phyloP scores from a whole-genome alignment of 2,888 invertebrate genomes.

The Girardia tigrina region DNA sequence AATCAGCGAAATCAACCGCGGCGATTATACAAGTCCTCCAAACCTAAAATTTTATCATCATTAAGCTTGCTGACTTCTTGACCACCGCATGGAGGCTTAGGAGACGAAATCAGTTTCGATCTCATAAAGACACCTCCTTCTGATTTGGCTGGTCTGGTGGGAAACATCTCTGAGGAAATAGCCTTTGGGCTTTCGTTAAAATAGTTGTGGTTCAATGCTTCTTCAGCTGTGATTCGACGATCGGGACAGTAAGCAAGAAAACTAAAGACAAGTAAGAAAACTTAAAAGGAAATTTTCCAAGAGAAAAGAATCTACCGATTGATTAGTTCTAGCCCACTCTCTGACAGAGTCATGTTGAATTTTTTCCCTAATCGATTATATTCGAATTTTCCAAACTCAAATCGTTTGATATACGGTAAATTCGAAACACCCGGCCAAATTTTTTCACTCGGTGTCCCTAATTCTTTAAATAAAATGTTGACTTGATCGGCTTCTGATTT shows the following conservation, averaged over 20 bases:
- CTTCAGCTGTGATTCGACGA: slow-evolving; percentile 72
- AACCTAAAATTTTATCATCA: neutral
- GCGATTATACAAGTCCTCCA: neutral
- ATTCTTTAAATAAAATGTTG: slow-evolving; percentile 71
- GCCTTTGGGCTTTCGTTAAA: slow-evolving; percentile 73
- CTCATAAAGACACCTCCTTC: neutral
- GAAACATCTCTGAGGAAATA: slow-evolving; percentile 90
- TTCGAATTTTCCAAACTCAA: slow-evolving; percentile 70
- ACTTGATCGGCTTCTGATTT: slow-evolving; percentile 88
- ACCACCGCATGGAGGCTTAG: neutral
- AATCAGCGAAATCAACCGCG: no score
- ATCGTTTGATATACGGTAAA: slow-evolving; percentile 76
- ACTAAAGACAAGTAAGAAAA: slow-evolving; percentile 45
- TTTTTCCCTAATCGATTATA: slow-evolving; percentile 58
- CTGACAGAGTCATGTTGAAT: slow-evolving; percentile 47
- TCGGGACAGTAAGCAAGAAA: slow-evolving; percentile 81
- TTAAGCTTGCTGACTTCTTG: slow-evolving; percentile 1
- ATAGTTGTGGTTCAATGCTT: slow-evolving; percentile 69
- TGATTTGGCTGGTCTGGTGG: slow-evolving; percentile 97
- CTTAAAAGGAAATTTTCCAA: neutral
- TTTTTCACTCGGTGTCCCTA: slow-evolving; percentile 85
- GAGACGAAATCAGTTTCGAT: neutral
- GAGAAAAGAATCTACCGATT: neutral
- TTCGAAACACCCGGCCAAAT: slow-evolving; percentile 88
- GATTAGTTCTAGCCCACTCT: slow-evolving; percentile 3